Conservation (phyloP, 2,113 vertebrate species). For the Alosa alosa region DNA sequence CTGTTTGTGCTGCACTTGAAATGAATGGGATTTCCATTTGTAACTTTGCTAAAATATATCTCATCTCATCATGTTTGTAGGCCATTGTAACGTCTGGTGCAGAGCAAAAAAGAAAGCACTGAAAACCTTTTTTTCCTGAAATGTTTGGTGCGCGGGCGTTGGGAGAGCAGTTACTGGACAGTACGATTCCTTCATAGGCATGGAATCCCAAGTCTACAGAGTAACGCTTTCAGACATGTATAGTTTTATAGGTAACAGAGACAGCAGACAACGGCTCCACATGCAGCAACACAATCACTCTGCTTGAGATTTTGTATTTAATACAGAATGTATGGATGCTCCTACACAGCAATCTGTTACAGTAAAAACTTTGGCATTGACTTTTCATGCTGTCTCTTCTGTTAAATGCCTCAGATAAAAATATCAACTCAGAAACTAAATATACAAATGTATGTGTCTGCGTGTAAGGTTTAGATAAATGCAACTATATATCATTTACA, state of each 20-base stretch:
- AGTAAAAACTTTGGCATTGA: neutral
- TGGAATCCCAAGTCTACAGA: neutral
- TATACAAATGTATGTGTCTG: neutral
- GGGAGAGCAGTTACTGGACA: neutral
- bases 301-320: neutral
- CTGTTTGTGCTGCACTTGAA: neutral
- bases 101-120: neutral
- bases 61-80: neutral
- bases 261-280: neutral
- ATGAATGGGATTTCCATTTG: neutral
- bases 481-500: neutral
- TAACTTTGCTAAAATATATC: neutral
- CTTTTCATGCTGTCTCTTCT: neutral
- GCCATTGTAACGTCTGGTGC: neutral
- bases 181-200: neutral
- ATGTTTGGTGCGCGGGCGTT: neutral
- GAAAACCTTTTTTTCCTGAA: neutral
- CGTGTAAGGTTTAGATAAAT: neutral
- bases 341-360: neutral
- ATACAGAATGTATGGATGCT: neutral
- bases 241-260: neutral
- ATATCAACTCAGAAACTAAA: neutral
- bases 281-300: neutral
- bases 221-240: neutral
- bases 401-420: neutral